A percentile compares a stretch with the other conserved stretches of the same genome.
Conservation (phyloP, 2,888 invertebrate genomes). For the Drosophila barbarae region DNA sequence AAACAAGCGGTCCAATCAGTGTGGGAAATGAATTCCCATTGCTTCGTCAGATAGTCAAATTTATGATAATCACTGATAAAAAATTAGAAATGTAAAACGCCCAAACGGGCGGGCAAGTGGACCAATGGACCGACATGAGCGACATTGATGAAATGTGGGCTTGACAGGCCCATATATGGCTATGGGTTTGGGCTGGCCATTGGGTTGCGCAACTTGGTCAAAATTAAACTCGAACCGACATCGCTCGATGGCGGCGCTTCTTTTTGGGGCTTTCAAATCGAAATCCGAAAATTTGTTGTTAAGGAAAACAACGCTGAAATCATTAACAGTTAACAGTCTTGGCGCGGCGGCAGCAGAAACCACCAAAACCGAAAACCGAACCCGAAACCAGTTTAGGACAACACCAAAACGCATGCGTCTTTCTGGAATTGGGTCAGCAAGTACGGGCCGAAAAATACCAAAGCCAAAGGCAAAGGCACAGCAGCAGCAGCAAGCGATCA, state of each 20-base stretch:
- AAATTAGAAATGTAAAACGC: constrained; percentile 25
- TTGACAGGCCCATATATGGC: constrained; percentile 41
- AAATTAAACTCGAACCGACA: constrained; percentile 39
- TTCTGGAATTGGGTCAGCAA: constrained; percentile 71
- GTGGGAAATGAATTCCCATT: constrained; percentile 18
- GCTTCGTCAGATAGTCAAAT: constrained; percentile 21
- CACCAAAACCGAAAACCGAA: constrained; percentile 21
- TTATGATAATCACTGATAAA: constrained; percentile 47
- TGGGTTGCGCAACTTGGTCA: constrained; percentile 52
- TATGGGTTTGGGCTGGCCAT: constrained; percentile 16
- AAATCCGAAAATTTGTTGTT: constrained; percentile 61
- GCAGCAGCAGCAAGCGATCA: constrained; percentile 30
- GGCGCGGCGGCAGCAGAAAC: constrained; percentile 42
- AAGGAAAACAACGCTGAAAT: constrained; percentile 59
- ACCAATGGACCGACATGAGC: constrained; percentile 32
- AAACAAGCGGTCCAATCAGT: constrained; percentile 42
- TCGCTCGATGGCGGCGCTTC: constrained; percentile 53
- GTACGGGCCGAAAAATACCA: constrained; percentile 56
- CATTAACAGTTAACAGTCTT: constrained; percentile 70
- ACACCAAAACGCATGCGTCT: constrained; percentile 64
- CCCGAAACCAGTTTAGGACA: constrained; percentile 70
- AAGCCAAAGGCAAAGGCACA: constrained; percentile 48
- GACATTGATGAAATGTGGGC: constrained; percentile 64
- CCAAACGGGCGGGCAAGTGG: constrained; percentile 9
- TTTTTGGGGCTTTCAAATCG: constrained; percentile 70